Conservation (phyloP, 2,797 vertebrate species). For the Peromyscus aztecus region DNA sequence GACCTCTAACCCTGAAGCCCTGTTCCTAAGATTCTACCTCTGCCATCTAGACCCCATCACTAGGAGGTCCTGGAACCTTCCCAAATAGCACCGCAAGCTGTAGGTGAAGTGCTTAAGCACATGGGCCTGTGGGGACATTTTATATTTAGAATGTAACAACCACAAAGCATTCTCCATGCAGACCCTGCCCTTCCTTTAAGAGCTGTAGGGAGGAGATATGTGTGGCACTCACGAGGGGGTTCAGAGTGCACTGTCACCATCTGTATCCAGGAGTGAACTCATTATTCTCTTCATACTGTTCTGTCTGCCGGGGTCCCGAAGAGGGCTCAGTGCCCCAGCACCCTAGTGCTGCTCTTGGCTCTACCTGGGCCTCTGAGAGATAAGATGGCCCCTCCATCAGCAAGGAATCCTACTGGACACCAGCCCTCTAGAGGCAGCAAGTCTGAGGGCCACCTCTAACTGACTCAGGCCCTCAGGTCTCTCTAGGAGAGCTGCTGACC, state of each 20-base stretch:
- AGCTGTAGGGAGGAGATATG: not conserved
- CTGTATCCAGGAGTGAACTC: not conserved
- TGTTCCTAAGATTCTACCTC: not conserved
- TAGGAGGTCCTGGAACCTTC: not conserved
- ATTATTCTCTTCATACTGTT: not conserved
- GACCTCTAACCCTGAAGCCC: not conserved
- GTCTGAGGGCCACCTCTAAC: not conserved
- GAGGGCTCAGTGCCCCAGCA: too few relatives aligned
- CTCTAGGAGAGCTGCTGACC: not conserved
- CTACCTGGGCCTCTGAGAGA: not conserved
- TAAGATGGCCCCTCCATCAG: not conserved
- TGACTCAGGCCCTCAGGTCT: not conserved
- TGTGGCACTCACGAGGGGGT: not conserved
- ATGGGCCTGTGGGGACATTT: too few relatives aligned
- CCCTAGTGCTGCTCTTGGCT: too few relatives aligned
- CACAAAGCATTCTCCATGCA: too few relatives aligned
- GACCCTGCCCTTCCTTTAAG: not conserved
- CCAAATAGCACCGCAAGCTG: not conserved
- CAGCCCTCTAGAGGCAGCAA: not conserved
- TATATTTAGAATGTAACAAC: too few relatives aligned
- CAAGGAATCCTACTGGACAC: not conserved
- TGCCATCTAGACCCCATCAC: not conserved
- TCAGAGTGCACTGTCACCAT: rapidly evolving
- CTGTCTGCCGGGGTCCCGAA: too few relatives aligned
- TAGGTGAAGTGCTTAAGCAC: not conserved